Conservation (phyloP, 2,888 invertebrate species). For the Dichetophora obliterata region DNA sequence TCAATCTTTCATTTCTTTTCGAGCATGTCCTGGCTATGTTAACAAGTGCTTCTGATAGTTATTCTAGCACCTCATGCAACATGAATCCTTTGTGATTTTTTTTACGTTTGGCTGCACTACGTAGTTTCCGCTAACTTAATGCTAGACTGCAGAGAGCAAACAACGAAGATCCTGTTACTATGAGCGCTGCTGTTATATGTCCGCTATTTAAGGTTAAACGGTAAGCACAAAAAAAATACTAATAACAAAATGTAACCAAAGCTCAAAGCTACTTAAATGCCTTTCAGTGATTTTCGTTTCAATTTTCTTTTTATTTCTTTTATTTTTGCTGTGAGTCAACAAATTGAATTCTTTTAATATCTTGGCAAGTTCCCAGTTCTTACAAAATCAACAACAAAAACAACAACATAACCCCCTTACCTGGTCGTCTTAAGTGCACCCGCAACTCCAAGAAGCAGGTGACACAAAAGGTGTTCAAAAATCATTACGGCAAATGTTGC, state of each 20-base stretch:
- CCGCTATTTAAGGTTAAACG: background rate
- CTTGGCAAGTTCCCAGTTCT: background rate
- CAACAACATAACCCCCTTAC: background rate
- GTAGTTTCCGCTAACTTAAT: background rate
- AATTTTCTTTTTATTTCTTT: background rate
- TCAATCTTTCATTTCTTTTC: too few species aligned
- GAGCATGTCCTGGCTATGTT: too few species aligned
- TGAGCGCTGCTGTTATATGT: background rate
- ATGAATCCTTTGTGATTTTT: too few species aligned
- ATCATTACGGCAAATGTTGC: background rate
- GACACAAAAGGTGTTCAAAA: slow-evolving; percentile 21
- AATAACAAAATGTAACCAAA: background rate
- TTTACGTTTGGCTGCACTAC: too few species aligned
- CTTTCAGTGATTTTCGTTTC: background rate
- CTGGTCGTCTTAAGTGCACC: background rate
- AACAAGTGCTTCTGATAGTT: too few species aligned
- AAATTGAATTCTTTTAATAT: background rate
- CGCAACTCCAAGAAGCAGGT: background rate
- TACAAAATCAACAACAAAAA: background rate
- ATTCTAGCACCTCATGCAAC: too few species aligned
- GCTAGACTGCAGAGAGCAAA: background rate
- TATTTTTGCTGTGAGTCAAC: background rate
- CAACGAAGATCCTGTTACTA: background rate
- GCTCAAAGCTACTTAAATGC: slow-evolving; percentile 7
- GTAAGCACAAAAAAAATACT: background rate